Base-by-base conservation (phyloP, 2,888 invertebrate species). In the Apeira syringaria region DNA sequence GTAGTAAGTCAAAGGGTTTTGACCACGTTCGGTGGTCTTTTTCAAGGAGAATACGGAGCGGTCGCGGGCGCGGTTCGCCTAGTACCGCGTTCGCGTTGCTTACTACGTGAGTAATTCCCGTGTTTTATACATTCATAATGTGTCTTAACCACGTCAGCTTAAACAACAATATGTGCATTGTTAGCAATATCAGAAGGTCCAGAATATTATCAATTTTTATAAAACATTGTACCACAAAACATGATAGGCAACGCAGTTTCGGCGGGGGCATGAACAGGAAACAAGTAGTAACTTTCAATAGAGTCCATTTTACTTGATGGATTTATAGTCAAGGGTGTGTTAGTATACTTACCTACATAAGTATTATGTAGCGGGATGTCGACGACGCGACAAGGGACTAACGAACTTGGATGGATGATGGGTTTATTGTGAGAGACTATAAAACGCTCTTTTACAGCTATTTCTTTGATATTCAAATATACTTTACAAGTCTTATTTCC, bases 241-340 rank as follows among this genome's bases (percentile, higher is more conserved):
- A 24, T 24, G 12, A 24, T 4, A 15, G 4, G 3, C 15, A 4
- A 37, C 27, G 8, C 6, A 22, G 22, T 18, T 9, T 18, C 20
- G 17, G 18, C 32, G 39, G 34, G 41, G 33, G 45, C 38, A 36
- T 43, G 28, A 39, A 54, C 54, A 59, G 66, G 68, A 66, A 66
- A 53, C 51, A 39, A 50, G 52, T 39, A 50, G 46, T 56, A 61
- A 56, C 48, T 44, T 24, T 44, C 57, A 61, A 56, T 70, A 64
- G 65, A 68, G 56, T 61, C 51, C 58, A 61, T 68, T 67, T 62
- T 47, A 53, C 64, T 61, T 75, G 75, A 76, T 68, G 60, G 69
- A 73, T 76, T 75, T 77, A 76, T 72, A 60, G 66, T 54, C 56
- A 53, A 60, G 67, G 66, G 62, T 61, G 63, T 54, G 33, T 20